These are phyloP conservation scores for Belonocnema kinseyi DNA, from an alignment of 1,140 invertebrate species.

Conservation along the genomic window DNA sequence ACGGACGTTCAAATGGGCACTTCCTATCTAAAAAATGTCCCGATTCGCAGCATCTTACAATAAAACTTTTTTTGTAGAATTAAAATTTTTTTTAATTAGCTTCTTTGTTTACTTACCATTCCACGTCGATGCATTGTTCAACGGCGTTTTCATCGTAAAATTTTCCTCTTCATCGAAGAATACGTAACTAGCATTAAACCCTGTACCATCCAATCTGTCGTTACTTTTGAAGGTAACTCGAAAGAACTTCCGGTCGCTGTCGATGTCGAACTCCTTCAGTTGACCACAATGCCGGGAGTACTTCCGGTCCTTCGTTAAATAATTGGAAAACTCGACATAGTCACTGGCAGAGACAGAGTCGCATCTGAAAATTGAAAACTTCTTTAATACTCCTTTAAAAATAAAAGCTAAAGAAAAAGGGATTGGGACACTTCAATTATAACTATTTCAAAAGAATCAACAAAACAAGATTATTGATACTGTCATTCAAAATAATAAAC, in stretches of 20 bases:
- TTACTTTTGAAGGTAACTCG: conserved; percentile 96
- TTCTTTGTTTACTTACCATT: conserved; percentile 65
- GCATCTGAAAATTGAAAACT: conserved; percentile 80
- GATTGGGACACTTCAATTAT: not conserved
- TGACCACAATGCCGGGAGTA: conserved; percentile 91
- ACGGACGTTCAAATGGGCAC: too few species aligned
- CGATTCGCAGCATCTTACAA: too few species aligned
- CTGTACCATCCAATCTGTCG: conserved; percentile 92
- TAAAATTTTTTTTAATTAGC: not conserved
- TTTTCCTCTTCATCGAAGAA: conserved; percentile 79
- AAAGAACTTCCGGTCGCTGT: conserved; percentile 94
- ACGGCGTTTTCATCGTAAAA: conserved; percentile 68
- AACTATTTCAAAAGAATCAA: too few species aligned
- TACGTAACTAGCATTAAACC: conserved; percentile 93
- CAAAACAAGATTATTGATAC: too few species aligned
- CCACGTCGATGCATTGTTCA: conserved; percentile 61
- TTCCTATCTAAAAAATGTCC: too few species aligned
- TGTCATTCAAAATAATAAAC: too few species aligned
- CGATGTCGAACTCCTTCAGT: conserved; percentile 85
- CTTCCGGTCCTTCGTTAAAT: conserved; percentile 89
- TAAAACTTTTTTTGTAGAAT: too few species aligned
- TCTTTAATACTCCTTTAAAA: conserved; percentile 6
- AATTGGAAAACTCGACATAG: conserved; percentile 96
- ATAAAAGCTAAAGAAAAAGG: not conserved
- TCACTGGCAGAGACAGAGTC: conserved; percentile 91